Base-by-base conservation (phyloP, 2,888 invertebrate species). In the Eupithecia centaureata region DNA sequence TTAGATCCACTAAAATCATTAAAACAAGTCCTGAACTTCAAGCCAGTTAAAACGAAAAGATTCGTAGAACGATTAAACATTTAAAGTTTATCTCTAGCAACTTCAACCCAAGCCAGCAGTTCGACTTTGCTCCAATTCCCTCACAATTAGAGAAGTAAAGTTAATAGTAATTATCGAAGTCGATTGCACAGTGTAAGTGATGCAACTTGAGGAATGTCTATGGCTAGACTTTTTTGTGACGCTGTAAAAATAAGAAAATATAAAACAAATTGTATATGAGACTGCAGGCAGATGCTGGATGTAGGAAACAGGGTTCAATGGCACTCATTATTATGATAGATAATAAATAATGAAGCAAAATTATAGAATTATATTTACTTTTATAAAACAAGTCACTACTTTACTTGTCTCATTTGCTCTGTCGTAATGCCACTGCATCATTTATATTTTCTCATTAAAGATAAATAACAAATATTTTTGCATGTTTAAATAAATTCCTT, bases 151-250 rank as follows among this genome's bases (percentile, higher is more conserved):
- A 74, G 60, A 66, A 65, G 68, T 67, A 67, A 62, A 54, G 75
- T 65, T 77, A 77, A 77, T 73, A 64, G 68, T 70, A 63, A 76
- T 76, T 74, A 77, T 64, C 74, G 70, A 70, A 73, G 64, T 65
- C 67, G 67, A 71, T 71, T 52, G 56, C 60, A 63, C 63, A 68
- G 73, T 59, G 63, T 18, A n/a, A 33, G 2, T 13, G 1, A 25
- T 5, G n/a, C n/a, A n/a, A n/a, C 5, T 52, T 12, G 4, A 2
- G 25, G 8, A 28, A 27, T 30, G 28, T n/a, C 5, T 22, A 22
- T 47, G 22, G 22, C 22, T 42, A 42, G 10, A 10, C 18, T 42
- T 2, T 42, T 38, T 15, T n/a, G n/a, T n/a, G n/a, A n/a, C n/a
- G n/a, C n/a, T n/a, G n/a, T n/a, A n/a, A n/a, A n/a, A n/a, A 15